Conservation (phyloP, 1,140 invertebrate genomes). For the Ditylenchus dipsaci region DNA sequence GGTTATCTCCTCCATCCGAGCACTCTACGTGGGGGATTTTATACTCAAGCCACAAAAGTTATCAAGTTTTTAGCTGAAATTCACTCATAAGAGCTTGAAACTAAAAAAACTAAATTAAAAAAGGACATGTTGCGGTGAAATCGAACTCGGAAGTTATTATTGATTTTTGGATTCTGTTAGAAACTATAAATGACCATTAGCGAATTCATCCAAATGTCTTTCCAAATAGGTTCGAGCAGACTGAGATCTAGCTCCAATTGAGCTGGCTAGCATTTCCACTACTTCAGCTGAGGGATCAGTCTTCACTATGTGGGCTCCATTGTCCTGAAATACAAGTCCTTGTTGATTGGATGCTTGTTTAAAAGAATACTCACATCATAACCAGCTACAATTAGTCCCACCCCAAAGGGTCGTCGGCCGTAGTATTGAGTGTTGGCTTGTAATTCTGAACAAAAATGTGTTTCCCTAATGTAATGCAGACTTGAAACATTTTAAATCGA, state of each 20-base stretch:
- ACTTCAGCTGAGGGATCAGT: constrained; percentile 96
- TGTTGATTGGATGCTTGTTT: background rate
- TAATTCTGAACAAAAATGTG: constrained; percentile 68
- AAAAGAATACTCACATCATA: constrained; percentile 75
- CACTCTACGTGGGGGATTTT: too few species aligned
- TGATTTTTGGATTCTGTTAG: too few species aligned
- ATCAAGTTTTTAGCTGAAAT: too few species aligned
- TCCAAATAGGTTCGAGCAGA: constrained; percentile 94
- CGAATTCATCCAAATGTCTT: constrained; percentile 77
- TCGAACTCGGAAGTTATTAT: too few species aligned
- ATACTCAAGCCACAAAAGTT: too few species aligned
- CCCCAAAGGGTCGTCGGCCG: constrained; percentile 89
- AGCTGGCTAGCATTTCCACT: constrained; percentile 96
- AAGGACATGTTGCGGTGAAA: too few species aligned
- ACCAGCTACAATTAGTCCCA: constrained; percentile 88
- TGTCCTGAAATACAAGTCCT: constrained; percentile 29
- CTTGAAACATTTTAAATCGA: constrained; percentile 1
- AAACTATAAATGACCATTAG: constrained; percentile 64
- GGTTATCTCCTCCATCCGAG: too few species aligned
- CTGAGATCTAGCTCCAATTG: constrained; percentile 94
- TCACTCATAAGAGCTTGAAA: too few species aligned
- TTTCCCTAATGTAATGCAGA: constrained; percentile 22
- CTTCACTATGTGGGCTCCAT: constrained; percentile 90
- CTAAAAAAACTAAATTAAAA: too few species aligned
- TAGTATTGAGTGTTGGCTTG: constrained; percentile 95